A percentile compares a stretch with the other conserved stretches of the same genome.
phyloP scores from a whole-genome alignment of 1,140 invertebrate genomes.

The Calosoma granatense region DNA sequence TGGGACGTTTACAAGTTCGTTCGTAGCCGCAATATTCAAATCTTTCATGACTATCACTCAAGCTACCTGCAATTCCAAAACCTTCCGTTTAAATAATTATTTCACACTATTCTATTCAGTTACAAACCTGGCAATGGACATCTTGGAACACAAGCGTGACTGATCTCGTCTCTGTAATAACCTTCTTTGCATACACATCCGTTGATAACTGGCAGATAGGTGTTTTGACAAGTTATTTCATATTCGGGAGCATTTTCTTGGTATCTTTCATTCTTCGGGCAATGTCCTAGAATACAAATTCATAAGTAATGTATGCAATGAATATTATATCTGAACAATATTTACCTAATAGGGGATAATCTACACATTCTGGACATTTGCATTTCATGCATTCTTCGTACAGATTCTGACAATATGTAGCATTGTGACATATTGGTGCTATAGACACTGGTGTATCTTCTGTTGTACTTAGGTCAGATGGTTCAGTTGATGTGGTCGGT shows the following conservation, averaged over 20 bases:
- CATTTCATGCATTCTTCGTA: not conserved
- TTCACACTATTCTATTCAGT: not conserved
- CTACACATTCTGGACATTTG: not conserved
- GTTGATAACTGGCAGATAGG: not conserved
- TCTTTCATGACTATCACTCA: not conserved
- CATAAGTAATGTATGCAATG: too few relatives aligned
- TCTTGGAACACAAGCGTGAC: not conserved
- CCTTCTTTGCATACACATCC: not conserved
- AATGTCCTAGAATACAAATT: conserved; percentile 2
- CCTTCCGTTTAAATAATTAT: not conserved
- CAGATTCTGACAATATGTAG: not conserved
- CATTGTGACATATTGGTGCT: not conserved
- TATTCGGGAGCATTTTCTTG: not conserved
- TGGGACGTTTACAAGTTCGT: not conserved
- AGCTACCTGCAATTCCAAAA: not conserved
- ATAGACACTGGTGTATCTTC: not conserved
- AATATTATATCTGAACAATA: not conserved
- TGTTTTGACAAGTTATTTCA: not conserved
- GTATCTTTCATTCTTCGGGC: not conserved
- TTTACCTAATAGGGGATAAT: not conserved
- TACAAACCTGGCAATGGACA: not conserved
- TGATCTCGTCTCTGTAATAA: not conserved
- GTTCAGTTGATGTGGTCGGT: not conserved
- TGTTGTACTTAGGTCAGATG: not conserved
- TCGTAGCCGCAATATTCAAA: not conserved